Evolutionary conservation across 2,797 vertebrate genomes (phyloP).

Genomic region (Oreonectes daqikongensis): DNA sequence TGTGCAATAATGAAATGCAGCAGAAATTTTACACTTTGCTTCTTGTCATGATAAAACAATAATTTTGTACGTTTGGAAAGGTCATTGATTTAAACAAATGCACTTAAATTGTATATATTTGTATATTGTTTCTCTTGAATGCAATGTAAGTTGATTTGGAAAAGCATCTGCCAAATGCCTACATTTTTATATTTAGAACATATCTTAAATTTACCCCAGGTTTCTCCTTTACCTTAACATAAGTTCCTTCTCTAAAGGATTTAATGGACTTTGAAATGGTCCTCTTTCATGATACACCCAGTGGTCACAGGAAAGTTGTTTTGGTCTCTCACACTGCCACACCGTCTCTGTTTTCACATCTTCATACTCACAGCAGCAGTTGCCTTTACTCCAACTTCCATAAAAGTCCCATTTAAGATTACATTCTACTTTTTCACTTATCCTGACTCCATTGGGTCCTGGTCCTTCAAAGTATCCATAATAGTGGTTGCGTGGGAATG

Average conservation of each 20-base stretch:
- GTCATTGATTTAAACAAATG: too few relatives aligned
- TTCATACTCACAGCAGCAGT: slow-evolving; percentile 71
- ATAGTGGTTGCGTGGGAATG: slow-evolving; percentile 79
- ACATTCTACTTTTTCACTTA: slow-evolving; percentile 76
- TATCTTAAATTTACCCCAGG: too few relatives aligned
- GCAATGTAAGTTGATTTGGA: too few relatives aligned
- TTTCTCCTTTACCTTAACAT: slow-evolving; percentile 16
- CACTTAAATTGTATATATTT: too few relatives aligned
- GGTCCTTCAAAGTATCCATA: slow-evolving; percentile 76
- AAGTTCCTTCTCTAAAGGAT: slow-evolving; percentile 60
- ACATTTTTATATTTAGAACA: too few relatives aligned
- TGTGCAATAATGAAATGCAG: too few relatives aligned
- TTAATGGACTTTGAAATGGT: slow-evolving; percentile 73
- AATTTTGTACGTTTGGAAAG: too few relatives aligned
- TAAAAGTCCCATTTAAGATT: slow-evolving; percentile 62
- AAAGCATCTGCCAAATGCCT: too few relatives aligned
- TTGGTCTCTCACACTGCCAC: slow-evolving; percentile 84
- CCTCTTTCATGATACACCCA: slow-evolving; percentile 79
- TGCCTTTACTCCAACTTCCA: slow-evolving; percentile 67
- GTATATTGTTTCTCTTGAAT: too few relatives aligned
- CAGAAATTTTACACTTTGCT: too few relatives aligned
- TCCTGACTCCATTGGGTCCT: slow-evolving; percentile 54
- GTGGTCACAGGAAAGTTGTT: slow-evolving; percentile 76
- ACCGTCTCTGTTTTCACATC: slow-evolving; percentile 79
- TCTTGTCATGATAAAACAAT: too few relatives aligned